Evolutionary conservation across 2,797 vertebrate species (phyloP).

Genomic region (Microctenopoma stevenorrisi): DNA sequence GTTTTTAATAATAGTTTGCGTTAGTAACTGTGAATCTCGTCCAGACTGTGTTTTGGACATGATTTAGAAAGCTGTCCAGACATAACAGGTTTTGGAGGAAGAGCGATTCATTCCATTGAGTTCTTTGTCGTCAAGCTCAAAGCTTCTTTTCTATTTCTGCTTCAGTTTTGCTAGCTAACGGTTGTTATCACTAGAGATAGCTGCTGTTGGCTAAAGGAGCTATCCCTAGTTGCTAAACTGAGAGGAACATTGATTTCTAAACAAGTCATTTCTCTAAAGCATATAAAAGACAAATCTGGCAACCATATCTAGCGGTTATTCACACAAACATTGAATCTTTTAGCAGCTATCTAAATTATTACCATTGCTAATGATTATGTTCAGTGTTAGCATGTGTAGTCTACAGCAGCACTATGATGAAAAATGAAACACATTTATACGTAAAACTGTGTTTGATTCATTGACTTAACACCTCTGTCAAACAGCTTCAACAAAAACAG

Average conservation of each 20-base stretch:
- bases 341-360: neutral
- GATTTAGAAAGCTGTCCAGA: constrained; percentile 13
- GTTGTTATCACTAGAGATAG: constrained; percentile 21
- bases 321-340: neutral
- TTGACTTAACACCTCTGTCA: too few relatives aligned
- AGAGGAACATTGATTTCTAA: neutral
- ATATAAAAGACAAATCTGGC: neutral
- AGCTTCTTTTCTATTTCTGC: neutral
- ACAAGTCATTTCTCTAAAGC: neutral
- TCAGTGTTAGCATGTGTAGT: neutral
- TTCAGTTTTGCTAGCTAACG: constrained; percentile 24
- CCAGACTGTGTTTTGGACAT: constrained; percentile 8
- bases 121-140: neutral
- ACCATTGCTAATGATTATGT: neutral
- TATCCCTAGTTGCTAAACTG: constrained; percentile 14
- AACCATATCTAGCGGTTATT: neutral
- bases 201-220: constrained; percentile 19
- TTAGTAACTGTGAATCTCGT: neutral
- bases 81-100: neutral
- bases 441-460: too few relatives aligned
- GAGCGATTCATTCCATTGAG: neutral
- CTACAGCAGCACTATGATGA: neutral
- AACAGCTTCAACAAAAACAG: too few relatives aligned
- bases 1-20: constrained; percentile 1
- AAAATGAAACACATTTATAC: too few relatives aligned